These are phyloP conservation scores for Peromyscus nudipes DNA, from an alignment of 2,797 vertebrate genomes.

Conservation along the genomic window DNA sequence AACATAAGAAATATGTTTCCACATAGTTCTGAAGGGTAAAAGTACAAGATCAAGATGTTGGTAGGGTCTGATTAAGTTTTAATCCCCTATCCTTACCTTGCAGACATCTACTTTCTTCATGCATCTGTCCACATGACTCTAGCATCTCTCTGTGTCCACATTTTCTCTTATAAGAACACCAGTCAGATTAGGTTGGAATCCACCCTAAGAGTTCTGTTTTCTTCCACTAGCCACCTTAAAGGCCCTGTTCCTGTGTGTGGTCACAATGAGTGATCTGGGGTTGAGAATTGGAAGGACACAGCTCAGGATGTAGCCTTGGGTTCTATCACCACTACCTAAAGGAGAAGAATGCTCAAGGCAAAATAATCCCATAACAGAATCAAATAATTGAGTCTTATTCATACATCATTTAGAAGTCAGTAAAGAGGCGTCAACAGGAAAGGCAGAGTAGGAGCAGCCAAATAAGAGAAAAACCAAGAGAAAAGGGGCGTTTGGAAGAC, in stretches of 20 bases:
- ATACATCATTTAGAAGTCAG: slow-evolving; percentile 22
- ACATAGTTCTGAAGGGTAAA: not conserved
- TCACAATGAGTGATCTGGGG: not conserved
- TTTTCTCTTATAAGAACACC: not conserved
- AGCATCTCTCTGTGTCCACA: not conserved
- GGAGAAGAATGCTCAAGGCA: not conserved
- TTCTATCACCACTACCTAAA: not conserved
- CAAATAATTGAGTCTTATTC: not conserved
- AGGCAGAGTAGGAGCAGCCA: not conserved
- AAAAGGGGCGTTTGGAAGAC: not conserved
- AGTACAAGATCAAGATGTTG: not conserved
- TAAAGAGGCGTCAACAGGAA: not conserved
- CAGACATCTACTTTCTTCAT: not conserved
- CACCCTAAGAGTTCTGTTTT: not conserved
- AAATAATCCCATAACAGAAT: slow-evolving; percentile 18
- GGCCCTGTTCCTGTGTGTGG: not conserved
- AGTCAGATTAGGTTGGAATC: not conserved
- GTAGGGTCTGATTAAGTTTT: not conserved
- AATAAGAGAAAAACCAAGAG: not conserved
- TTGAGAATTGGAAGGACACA: not conserved
- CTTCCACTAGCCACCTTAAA: not conserved
- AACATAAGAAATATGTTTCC: slow-evolving; percentile 29
- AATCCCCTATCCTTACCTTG: not conserved
- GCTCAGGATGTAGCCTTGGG: not conserved
- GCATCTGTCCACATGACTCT: not conserved